phyloP scores from a whole-genome alignment of 2,888 invertebrate species.

The Eutolmus rufibarbis region DNA sequence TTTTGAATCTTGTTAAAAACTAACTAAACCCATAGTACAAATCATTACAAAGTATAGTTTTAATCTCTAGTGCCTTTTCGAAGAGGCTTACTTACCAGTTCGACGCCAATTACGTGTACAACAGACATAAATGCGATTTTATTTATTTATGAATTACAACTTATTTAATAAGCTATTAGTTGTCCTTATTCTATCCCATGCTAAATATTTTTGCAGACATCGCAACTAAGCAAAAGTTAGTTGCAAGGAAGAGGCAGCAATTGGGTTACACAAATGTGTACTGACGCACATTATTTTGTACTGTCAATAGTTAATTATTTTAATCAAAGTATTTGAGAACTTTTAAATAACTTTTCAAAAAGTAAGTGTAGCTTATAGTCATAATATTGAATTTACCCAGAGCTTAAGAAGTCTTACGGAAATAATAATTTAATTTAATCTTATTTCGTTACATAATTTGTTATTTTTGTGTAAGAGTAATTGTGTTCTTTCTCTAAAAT shows the following conservation, averaged over 20 bases:
- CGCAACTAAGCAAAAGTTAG: conserved; percentile 65
- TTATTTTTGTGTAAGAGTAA: background rate
- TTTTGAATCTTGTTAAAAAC: background rate
- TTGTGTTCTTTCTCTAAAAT: conserved; percentile 9
- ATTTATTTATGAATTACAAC: background rate
- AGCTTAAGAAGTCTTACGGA: background rate
- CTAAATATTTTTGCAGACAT: conserved; percentile 72
- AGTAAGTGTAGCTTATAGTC: conserved; percentile 10
- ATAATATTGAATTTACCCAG: conserved; percentile 3
- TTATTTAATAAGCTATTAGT: conserved; percentile 3
- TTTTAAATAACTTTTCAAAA: background rate
- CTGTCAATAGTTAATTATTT: conserved; percentile 40
- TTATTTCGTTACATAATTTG: background rate
- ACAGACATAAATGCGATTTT: background rate
- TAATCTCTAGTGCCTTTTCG: conserved; percentile 29
- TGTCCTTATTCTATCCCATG: conserved; percentile 35
- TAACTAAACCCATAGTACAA: background rate
- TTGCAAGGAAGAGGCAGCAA: background rate
- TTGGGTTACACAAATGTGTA: background rate
- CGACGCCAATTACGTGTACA: conserved; percentile 22
- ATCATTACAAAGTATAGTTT: conserved; percentile 12
- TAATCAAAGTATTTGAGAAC: conserved; percentile 12
- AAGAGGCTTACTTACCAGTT: conserved; percentile 3
- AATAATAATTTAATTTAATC: background rate
- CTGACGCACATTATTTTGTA: conserved; percentile 7